Conservation (phyloP, 2,797 vertebrate species). For the Erethizon dorsatum region DNA sequence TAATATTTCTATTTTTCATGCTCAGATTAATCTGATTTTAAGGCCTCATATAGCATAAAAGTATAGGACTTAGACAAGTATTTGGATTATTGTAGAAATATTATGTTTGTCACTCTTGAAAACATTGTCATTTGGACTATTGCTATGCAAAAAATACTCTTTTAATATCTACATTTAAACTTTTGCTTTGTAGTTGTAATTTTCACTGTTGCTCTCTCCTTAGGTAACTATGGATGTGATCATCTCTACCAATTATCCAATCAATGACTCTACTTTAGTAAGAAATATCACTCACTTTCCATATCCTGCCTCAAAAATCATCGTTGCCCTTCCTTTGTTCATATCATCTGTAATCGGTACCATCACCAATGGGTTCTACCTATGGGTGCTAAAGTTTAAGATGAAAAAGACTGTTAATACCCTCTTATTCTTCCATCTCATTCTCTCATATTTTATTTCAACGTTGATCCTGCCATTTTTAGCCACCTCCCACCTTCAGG, state of each 20-base stretch:
- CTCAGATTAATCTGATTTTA: conserved; percentile 60
- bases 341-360: conserved; percentile 71
- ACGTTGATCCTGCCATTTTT: conserved; percentile 76
- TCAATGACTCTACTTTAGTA: conserved; percentile 56
- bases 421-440: conserved; percentile 83
- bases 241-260: conserved; percentile 38
- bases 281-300: conserved; percentile 56
- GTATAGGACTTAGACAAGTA: conserved; percentile 56
- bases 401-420: conserved; percentile 85
- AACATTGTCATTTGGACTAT: conserved; percentile 13
- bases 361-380: conserved; percentile 78
- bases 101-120: conserved; percentile 20
- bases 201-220: conserved; percentile 35
- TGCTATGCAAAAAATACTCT: conserved; percentile 25
- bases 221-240: conserved; percentile 72
- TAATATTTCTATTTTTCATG: conserved; percentile 41
- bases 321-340: conserved; percentile 45
- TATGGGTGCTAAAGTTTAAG: conserved; percentile 85
- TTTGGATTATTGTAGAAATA: conserved; percentile 27
- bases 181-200: conserved; percentile 36
- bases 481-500: conserved; percentile 53
- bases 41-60: conserved; percentile 47
- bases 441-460: conserved; percentile 81
- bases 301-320: neutral
- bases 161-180: conserved; percentile 54